Conservation (phyloP, 2,888 invertebrate genomes). For the Entomobrya multifasciata region DNA sequence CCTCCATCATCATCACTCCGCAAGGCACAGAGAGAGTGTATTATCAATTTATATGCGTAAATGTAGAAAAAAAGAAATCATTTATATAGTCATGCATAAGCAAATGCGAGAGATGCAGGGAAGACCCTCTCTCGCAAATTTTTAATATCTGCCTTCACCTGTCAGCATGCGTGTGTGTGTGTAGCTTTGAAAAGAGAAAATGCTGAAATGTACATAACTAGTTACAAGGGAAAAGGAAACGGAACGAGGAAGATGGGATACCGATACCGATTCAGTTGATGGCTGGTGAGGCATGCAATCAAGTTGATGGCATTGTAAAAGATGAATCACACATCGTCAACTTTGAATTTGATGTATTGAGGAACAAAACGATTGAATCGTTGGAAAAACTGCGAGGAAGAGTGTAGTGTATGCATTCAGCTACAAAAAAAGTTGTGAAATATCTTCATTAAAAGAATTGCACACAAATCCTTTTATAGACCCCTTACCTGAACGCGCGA, state of each 20-base stretch:
- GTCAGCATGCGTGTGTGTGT: conserved; percentile 40
- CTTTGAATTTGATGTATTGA: conserved; percentile 60
- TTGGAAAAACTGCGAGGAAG: too few species aligned
- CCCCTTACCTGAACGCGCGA: not conserved
- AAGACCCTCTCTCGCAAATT: conserved; percentile 59
- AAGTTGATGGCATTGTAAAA: conserved; percentile 68
- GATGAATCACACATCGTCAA: conserved; percentile 67
- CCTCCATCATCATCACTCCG: not conserved
- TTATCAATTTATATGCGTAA: conserved; percentile 31
- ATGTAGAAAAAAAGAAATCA: conserved; percentile 49
- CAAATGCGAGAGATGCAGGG: conserved; percentile 20
- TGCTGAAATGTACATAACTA: conserved; percentile 28
- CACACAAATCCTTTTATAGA: not conserved
- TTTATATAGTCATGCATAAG: conserved; percentile 57
- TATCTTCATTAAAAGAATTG: conserved; percentile 53
- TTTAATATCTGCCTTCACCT: conserved; percentile 67
- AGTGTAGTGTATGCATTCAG: too few species aligned
- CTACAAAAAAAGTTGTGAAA: not conserved
- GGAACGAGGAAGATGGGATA: conserved; percentile 33
- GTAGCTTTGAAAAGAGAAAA: conserved; percentile 9
- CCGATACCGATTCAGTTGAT: conserved; percentile 48
- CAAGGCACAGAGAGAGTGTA: not conserved
- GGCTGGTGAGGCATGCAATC: conserved; percentile 66
- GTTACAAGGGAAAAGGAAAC: conserved; percentile 35
- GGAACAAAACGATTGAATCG: conserved; percentile 20